A percentile compares a stretch with the other conserved stretches of the same genome.
phyloP scores from a whole-genome alignment of 1,140 invertebrate genomes.

The Mesaphorura yosii region DNA sequence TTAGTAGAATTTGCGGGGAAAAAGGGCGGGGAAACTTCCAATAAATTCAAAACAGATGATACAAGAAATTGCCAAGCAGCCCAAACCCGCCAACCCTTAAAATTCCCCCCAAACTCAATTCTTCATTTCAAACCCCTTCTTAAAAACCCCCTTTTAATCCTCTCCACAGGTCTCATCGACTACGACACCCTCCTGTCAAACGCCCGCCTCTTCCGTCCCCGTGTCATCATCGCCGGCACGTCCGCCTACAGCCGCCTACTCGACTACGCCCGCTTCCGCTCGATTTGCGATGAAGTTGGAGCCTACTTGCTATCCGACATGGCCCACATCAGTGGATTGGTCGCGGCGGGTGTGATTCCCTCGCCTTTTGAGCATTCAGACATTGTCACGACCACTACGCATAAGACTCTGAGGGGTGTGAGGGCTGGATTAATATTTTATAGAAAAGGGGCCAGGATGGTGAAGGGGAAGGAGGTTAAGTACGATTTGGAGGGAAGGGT shows the following conservation, averaged over 20 bases:
- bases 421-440: slow-evolving; percentile 41
- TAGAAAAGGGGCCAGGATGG: slow-evolving; percentile 42
- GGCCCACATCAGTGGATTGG: slow-evolving; percentile 53
- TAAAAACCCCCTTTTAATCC: background rate
- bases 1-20: too few relatives aligned
- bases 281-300: slow-evolving; percentile 48
- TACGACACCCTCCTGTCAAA: slow-evolving; percentile 50
- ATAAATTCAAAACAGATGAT: too few relatives aligned
- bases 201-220: slow-evolving; percentile 49
- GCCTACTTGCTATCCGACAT: slow-evolving; percentile 55
- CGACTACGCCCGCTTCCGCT: slow-evolving; percentile 51
- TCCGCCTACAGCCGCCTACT: slow-evolving; percentile 54
- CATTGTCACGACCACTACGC: slow-evolving; percentile 89
- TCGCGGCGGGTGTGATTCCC: slow-evolving; percentile 48
- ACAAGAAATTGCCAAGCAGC: too few relatives aligned
- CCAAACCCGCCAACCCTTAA: too few relatives aligned
- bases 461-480: slow-evolving; percentile 45
- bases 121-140: too few relatives aligned
- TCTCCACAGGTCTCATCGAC: slow-evolving; percentile 47
- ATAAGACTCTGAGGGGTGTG: slow-evolving; percentile 64
- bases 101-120: too few relatives aligned
- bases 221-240: slow-evolving; percentile 54
- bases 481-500: slow-evolving; percentile 54
- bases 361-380: slow-evolving; percentile 63
- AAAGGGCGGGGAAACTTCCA: too few relatives aligned